phyloP scores from a whole-genome alignment of 2,888 invertebrate genomes.

The Himalopsyche kuldschensis region DNA sequence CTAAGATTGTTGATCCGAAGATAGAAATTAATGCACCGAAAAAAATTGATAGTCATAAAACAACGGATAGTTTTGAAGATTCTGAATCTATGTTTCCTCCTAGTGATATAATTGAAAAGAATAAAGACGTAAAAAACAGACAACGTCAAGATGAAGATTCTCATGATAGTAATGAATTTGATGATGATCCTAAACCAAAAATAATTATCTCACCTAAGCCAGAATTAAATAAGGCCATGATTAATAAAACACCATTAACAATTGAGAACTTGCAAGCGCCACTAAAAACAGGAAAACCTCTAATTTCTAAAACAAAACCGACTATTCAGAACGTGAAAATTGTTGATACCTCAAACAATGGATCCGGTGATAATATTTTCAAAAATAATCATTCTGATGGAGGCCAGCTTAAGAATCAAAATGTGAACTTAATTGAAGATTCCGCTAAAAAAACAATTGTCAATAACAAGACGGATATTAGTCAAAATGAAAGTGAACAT shows the following conservation, averaged over 20 bases:
- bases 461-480: no score
- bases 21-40: not conserved
- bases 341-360: conserved; percentile 32
- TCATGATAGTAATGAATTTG: not conserved
- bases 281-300: conserved; percentile 37
- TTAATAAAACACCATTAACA: not conserved
- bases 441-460: not conserved
- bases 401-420: not conserved
- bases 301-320: conserved; percentile 35
- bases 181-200: not conserved
- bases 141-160: not conserved
- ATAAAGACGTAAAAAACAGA: not conserved
- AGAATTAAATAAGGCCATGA: no score
- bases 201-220: not conserved
- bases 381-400: not conserved
- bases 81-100: not conserved
- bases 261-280: conserved; percentile 10
- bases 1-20: not conserved
- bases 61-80: not conserved
- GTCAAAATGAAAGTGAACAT: not conserved
- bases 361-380: not conserved
- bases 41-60: not conserved
- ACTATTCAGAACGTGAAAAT: conserved; percentile 14
- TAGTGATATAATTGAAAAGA: not conserved
- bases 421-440: not conserved